Evolutionary conservation across 1,140 invertebrate species (phyloP).

Genomic region (Trichonephila inaurata): DNA sequence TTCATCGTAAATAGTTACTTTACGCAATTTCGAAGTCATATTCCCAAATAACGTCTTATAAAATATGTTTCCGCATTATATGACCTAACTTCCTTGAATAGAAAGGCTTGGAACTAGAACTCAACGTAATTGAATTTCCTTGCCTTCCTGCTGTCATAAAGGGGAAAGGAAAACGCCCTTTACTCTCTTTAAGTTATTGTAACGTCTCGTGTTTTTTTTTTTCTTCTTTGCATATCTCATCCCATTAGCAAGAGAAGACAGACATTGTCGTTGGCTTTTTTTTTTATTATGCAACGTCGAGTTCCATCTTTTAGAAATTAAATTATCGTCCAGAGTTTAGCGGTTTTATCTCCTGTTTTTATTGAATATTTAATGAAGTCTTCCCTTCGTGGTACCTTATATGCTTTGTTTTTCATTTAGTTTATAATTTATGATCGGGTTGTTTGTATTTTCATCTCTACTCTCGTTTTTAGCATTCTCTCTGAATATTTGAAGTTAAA

Average conservation of each 20-base stretch:
- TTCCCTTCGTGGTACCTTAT: too few species aligned
- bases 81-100: slow-evolving; percentile 32
- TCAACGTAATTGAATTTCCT: slow-evolving; percentile 16
- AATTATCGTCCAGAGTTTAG: not conserved
- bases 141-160: not conserved
- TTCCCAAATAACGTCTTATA: not conserved
- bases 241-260: not conserved
- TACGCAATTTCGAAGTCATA: not conserved
- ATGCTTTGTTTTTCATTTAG: too few species aligned
- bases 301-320: not conserved
- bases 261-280: not conserved
- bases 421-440: too few species aligned
- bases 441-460: too few species aligned
- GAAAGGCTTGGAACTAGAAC: not conserved
- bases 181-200: not conserved
- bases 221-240: not conserved
- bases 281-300: not conserved
- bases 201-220: not conserved
- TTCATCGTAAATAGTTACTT: not conserved
- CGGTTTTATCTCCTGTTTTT: not conserved
- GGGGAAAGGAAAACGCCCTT: slow-evolving; percentile 29
- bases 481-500: too few species aligned
- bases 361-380: not conserved
- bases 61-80: slow-evolving; percentile 13
- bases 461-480: too few species aligned